Evolutionary conservation across 2,113 vertebrate genomes (phyloP), one percentile per base, ranked within the genome.

Genomic region (Vicugna pacos): DNA sequence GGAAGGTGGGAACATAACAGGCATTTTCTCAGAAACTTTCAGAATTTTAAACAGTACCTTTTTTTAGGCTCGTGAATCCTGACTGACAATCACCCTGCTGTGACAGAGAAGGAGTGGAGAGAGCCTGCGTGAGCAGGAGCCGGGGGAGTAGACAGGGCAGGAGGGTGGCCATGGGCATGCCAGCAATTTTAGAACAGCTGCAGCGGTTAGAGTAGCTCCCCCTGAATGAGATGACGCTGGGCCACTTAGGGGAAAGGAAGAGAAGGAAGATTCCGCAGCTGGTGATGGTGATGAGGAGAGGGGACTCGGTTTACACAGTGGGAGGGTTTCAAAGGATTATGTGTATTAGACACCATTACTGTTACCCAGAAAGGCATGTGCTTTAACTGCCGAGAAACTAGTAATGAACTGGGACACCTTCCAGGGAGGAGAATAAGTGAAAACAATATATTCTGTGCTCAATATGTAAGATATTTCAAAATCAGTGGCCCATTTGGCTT

Each of bases 151-250:
- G 95, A 81, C 80, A 96, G 93, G 86, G n/a, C 35, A 22, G 8
- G 70, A 80, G 95, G 96, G 0, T 56, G 91, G 48, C 93, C 96
- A 92, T 52, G 95, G 95, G 96, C 96, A 94, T 42, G 93, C 26
- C 46, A 95, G 73, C 77, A 94, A 14, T 95, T 96, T 97, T 90
- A 88, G 93, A 97, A 97, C 96, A 98, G 97, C 93, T 96, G 96
- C 79, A 56, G 82, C 35, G 17, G 1, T 95, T 62, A 91, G 8
- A 12, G 96, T 62, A 5, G 28, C 84, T 91, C 12, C 93, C 93
- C 93, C 67, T 30, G 89, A 96, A 77, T 2, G 81, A 72, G 94
- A 89, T 97, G 93, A 91, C 14, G 28, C 56, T 85, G 70, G 69
- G 77, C 42, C 93, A 92, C 93, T 97, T 84, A 70, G 88, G 77